Evolutionary conservation across 1,140 invertebrate genomes (phyloP).

Genomic region (Kradibia gibbosae): DNA sequence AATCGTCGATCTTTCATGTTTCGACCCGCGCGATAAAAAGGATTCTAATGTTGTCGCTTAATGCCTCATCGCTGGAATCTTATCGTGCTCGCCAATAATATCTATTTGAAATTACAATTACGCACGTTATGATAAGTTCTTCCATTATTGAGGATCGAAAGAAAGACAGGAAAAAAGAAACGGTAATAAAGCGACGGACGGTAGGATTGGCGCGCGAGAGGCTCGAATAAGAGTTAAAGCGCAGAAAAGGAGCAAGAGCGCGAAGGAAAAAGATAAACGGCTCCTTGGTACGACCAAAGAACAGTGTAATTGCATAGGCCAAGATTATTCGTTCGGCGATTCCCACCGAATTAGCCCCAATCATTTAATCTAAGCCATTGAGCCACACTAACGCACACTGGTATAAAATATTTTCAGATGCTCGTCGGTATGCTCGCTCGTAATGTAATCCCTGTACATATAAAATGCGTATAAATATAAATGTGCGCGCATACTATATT

Average conservation of each 20-base stretch:
- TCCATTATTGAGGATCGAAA: too few species aligned
- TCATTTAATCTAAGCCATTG: neutral
- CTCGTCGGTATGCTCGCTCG: too few species aligned
- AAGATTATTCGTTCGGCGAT: constrained; percentile 22
- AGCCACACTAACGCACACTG: neutral
- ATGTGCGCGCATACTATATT: neutral
- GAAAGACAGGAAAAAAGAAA: too few species aligned
- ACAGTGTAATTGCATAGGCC: constrained; percentile 13
- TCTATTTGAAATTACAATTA: too few species aligned
- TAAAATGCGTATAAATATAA: neutral
- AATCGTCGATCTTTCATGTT: too few species aligned
- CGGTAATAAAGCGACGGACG: neutral
- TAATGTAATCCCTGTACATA: neutral
- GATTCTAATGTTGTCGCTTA: too few species aligned
- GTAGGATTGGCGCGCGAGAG: neutral
- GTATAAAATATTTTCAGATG: too few species aligned
- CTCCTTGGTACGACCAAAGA: neutral
- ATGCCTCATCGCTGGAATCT: too few species aligned
- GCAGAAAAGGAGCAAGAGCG: neutral
- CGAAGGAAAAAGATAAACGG: neutral
- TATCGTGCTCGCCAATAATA: too few species aligned
- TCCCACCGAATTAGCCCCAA: constrained; percentile 23
- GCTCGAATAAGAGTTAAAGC: neutral
- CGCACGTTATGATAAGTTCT: too few species aligned
- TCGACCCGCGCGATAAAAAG: too few species aligned